phyloP scores from a whole-genome alignment of 1,140 invertebrate genomes.

The Aphaenogaster floridana region DNA sequence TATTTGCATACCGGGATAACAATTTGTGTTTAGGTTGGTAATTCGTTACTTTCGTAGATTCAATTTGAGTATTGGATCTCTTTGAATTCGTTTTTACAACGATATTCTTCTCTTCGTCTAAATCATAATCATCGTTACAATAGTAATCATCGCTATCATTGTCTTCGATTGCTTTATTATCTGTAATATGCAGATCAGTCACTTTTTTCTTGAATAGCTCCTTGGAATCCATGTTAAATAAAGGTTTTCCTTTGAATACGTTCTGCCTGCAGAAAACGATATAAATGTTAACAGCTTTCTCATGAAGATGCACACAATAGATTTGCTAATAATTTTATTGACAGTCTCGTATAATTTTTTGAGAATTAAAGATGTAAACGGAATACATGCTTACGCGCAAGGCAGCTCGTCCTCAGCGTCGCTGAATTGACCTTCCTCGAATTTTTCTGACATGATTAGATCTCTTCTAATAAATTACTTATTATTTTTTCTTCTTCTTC shows the following conservation, averaged over 20 bases:
- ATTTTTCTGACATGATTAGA: conserved; percentile 41
- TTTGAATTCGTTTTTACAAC: conserved; percentile 53
- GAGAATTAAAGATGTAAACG: conserved; percentile 31
- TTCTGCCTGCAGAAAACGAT: conserved; percentile 72
- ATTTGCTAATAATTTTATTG: conserved; percentile 37
- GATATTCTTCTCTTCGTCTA: conserved; percentile 82
- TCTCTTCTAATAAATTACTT: neutral
- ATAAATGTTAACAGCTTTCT: conserved; percentile 71
- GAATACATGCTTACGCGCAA: conserved; percentile 22
- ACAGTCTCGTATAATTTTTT: neutral
- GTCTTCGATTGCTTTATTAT: conserved; percentile 75
- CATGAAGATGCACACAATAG: conserved; percentile 62
- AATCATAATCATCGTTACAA: conserved; percentile 84
- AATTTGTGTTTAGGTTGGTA: conserved; percentile 94
- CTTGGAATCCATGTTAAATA: neutral
- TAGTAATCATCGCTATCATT: conserved; percentile 84
- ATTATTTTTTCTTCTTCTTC: too few relatives aligned
- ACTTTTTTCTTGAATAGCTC: conserved; percentile 11
- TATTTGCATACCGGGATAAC: conserved; percentile 92
- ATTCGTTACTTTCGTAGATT: conserved; percentile 89
- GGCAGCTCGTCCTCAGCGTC: conserved; percentile 77
- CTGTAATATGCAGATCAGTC: conserved; percentile 39
- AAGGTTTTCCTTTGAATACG: conserved; percentile 50
- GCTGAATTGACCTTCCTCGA: conserved; percentile 83
- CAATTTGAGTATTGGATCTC: conserved; percentile 86